Percentiles rank a stretch among this genome's conserved stretches.
Evolutionary conservation across 2,888 invertebrate genomes (phyloP).

Genomic region (Globia sparganii): DNA sequence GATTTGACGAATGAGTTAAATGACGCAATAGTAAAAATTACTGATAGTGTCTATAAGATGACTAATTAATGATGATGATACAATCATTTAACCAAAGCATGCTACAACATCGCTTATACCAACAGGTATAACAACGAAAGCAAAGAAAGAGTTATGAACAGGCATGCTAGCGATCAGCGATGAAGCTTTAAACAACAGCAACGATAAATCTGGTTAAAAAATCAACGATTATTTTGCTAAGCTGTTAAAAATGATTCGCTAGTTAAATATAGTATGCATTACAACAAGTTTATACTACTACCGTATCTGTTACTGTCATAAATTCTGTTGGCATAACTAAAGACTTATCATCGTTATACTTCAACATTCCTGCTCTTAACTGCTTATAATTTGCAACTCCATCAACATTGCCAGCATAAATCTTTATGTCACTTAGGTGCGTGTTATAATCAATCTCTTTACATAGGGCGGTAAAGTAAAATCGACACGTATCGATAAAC

Average conservation of each 20-base stretch:
- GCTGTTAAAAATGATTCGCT: too few relatives aligned
- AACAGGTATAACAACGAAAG: background rate
- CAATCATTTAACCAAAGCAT: background rate
- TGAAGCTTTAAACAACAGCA: background rate
- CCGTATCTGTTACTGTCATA: conserved; percentile 15
- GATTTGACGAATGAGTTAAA: background rate
- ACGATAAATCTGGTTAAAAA: background rate
- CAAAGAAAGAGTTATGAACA: background rate
- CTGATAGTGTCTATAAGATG: too few relatives aligned
- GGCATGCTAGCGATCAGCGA: background rate
- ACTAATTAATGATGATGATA: too few relatives aligned
- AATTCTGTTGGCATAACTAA: conserved; percentile 35
- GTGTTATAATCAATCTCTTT: conserved; percentile 62
- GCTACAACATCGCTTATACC: background rate
- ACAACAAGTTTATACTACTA: background rate
- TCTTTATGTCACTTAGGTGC: conserved; percentile 58
- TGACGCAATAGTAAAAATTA: background rate
- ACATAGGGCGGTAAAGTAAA: conserved; percentile 47
- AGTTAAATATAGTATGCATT: background rate
- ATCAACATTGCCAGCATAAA: conserved; percentile 55
- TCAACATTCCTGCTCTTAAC: conserved; percentile 40
- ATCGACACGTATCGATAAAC: conserved; percentile 59
- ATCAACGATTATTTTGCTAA: background rate
- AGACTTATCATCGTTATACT: conserved; percentile 36
- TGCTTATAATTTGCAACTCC: conserved; percentile 54